Evolutionary conservation across 2,113 vertebrate genomes (phyloP), one percentile per base, ranked within the genome.

Genomic region (Pterocles gutturalis): DNA sequence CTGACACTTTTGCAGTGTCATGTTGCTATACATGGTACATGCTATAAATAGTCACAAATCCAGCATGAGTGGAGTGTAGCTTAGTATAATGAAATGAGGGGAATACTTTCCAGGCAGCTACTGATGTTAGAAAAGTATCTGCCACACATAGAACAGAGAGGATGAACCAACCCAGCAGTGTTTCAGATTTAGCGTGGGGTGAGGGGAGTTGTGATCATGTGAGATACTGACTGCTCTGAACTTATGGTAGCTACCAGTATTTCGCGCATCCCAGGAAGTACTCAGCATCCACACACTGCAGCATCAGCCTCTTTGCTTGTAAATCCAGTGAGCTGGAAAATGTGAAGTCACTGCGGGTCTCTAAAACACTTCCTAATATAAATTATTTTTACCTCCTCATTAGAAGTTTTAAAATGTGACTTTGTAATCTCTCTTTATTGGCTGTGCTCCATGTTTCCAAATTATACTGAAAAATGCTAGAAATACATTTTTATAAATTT

Each of bases 281-380:
- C 36, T 83, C 9, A 1, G 69, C 38, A n/a, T 91, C 48, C 61
- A 73, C 49, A 72, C 89, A 61, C 45, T 67, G 28, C 73, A 53
- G 26, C 53, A 82, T 93, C 81, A 75, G 20, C 34, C 43, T 78
- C 72, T 78, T 69, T 0, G 0, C 89, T 87, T 89, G 80, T 77
- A 96, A 95, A 76, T 71, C 65, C 48, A 91, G 29, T 64, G 65
- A 87, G 14, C 13, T 93, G 70, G 93, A 96, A 96, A 91, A 89
- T 57, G 8, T 94, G 73, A 91, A 93, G 70, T 85, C 73, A 82
- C 33, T 91, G 31, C 0, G 0, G 41, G 15, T 73, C 64, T 94
- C 87, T 79, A 33, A 91, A 69, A 64, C 10, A 8, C 67, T 90
- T 94, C 57, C 70, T 69, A 57, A 41, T 69, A 69, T 61, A 95